Evolutionary conservation across 2,113 vertebrate genomes (phyloP).

Genomic region (Gulo gulo): DNA sequence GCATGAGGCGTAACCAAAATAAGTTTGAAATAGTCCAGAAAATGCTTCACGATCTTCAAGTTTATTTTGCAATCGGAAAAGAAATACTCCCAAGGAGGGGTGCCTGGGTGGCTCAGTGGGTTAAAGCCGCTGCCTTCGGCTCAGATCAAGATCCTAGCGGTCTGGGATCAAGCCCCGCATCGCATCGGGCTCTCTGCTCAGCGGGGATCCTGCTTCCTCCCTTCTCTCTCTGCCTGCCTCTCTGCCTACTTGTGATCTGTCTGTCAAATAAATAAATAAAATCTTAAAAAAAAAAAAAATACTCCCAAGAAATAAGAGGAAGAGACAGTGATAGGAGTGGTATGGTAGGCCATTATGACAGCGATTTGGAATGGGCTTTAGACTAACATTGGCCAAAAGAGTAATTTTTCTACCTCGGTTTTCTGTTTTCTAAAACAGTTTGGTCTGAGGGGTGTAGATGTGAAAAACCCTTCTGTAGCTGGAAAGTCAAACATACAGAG

Average conservation of each 20-base stretch:
- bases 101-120: no score
- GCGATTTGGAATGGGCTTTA: background rate
- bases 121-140: no score
- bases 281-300: background rate
- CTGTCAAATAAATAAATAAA: no score
- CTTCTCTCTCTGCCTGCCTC: no score
- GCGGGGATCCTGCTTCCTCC: no score
- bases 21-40: background rate
- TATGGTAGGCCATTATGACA: background rate
- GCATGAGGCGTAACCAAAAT: background rate
- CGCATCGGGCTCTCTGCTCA: no score
- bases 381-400: background rate
- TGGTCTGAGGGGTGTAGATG: background rate
- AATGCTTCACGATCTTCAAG: background rate
- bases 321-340: background rate
- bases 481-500: background rate
- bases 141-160: no score
- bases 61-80: background rate
- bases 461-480: background rate
- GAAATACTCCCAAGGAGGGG: background rate
- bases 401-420: background rate
- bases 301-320: background rate
- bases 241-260: no score
- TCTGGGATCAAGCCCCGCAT: no score
- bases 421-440: background rate